Base-by-base conservation (phyloP, 1,140 invertebrate genomes). In the Ostrea edulis region DNA sequence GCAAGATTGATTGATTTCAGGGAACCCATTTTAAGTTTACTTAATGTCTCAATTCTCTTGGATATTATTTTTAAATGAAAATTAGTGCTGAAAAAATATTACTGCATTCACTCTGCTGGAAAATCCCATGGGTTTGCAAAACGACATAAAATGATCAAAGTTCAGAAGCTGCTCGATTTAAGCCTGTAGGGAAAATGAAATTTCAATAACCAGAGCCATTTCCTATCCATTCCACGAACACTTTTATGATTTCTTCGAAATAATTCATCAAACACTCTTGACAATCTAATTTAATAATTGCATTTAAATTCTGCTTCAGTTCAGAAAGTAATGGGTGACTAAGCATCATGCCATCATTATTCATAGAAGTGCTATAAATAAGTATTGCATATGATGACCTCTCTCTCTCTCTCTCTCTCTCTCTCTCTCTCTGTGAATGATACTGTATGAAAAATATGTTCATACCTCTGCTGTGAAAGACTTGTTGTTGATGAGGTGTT, bases 401-500 rank as follows among this genome's bases (percentile, higher is more conserved):
- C 2, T 44, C n/a, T n/a, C n/a, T n/a, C n/a, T n/a, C n/a, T n/a
- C n/a, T n/a, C n/a, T 44, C 35, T 44, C 35, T 44, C 35, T 44
- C 35, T 44, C 35, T 44, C 35, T 44, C 35, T 44, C 35, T 44
- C 35, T 44, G 2, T 5, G 35, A 2, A 44, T 44, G 35, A 44
- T 44, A 44, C 1, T 44, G 35, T 44, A 44, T 2, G 35, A 44
- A 44, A 44, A 1, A 44, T 44, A 44, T 44, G 35, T 5, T 44
- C 35, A 20, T 85, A 93, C 94, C 92, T 94, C 94, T 22, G 93
- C 93, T 20, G 92, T 91, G 88, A 93, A 94, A 20, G 91, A 62
- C 86, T 94, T 93, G 35, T 96, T 96, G 91, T 98, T 97, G 25
- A 99, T 97, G 35, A 96, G 96, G 95, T 98, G 98, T 95, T 99